Percentiles rank a stretch among this genome's conserved stretches.
Conservation (phyloP, 2,888 invertebrate genomes). For the Hemicrepidius hirtus region DNA sequence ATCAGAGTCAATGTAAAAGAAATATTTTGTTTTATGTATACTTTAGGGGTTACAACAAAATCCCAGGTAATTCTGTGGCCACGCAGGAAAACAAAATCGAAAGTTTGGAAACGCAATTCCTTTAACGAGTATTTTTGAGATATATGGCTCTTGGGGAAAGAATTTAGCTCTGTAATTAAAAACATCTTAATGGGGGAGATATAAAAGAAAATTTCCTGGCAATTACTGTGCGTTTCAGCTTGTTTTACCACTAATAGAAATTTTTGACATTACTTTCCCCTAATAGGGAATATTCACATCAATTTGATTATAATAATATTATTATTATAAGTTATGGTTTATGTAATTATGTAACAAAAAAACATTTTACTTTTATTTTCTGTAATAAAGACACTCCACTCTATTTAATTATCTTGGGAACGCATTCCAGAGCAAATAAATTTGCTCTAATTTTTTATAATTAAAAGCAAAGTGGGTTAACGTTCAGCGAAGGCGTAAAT, state of each 20-base stretch:
- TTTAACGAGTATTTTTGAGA: slow-evolving; percentile 48
- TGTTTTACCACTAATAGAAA: neutral
- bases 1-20: neutral
- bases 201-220: slow-evolving; percentile 47
- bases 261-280: neutral
- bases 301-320: too few species aligned
- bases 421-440: too few species aligned
- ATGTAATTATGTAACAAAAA: too few species aligned
- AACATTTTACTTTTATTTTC: too few species aligned
- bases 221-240: slow-evolving; percentile 27
- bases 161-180: slow-evolving; percentile 51
- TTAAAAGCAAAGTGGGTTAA: too few species aligned
- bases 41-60: slow-evolving; percentile 25
- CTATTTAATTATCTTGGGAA: too few species aligned
- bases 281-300: neutral
- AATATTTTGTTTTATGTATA: neutral
- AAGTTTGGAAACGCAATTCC: slow-evolving; percentile 42
- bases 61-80: slow-evolving; percentile 39
- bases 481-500: neutral
- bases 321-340: too few species aligned
- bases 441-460: too few species aligned
- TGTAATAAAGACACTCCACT: too few species aligned
- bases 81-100: slow-evolving; percentile 39
- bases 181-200: slow-evolving; percentile 48
- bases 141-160: slow-evolving; percentile 49